A percentile compares a stretch with the other conserved stretches of the same genome.
Evolutionary conservation across 2,888 invertebrate genomes (phyloP).

Genomic region (Peribatodes rhomboidaria): DNA sequence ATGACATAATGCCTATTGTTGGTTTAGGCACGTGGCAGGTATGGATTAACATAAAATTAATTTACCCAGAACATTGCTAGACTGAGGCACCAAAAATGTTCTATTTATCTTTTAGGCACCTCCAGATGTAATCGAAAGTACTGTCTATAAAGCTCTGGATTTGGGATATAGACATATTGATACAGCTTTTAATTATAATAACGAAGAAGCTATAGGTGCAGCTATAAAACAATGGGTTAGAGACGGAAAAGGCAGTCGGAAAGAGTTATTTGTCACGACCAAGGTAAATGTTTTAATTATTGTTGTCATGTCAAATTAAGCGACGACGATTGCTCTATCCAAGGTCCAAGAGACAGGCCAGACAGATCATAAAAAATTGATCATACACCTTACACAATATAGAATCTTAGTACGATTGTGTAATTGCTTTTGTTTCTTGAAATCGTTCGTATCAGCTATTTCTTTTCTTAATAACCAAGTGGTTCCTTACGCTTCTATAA

Average conservation of each 20-base stretch:
- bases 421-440: no score
- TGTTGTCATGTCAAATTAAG: neutral
- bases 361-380: no score
- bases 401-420: no score
- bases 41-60: conserved; percentile 20
- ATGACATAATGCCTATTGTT: conserved; percentile 89
- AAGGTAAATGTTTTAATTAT: conserved; percentile 83
- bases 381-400: no score
- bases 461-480: no score
- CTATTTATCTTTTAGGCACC: conserved; percentile 79
- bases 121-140: conserved; percentile 88
- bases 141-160: conserved; percentile 88
- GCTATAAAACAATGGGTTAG: conserved; percentile 89
- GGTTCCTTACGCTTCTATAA: no score
- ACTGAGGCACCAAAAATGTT: neutral
- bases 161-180: conserved; percentile 92
- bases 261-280: conserved; percentile 93
- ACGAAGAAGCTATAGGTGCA: conserved; percentile 91
- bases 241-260: conserved; percentile 88
- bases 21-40: conserved; percentile 92
- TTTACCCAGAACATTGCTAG: neutral
- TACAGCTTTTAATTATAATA: conserved; percentile 93
- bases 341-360: no score
- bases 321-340: no score
- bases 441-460: no score